Evolutionary conservation across 2,797 vertebrate species (phyloP), one percentile per base, ranked within the genome.

Genomic region (Synaphobranchus kaupii): DNA sequence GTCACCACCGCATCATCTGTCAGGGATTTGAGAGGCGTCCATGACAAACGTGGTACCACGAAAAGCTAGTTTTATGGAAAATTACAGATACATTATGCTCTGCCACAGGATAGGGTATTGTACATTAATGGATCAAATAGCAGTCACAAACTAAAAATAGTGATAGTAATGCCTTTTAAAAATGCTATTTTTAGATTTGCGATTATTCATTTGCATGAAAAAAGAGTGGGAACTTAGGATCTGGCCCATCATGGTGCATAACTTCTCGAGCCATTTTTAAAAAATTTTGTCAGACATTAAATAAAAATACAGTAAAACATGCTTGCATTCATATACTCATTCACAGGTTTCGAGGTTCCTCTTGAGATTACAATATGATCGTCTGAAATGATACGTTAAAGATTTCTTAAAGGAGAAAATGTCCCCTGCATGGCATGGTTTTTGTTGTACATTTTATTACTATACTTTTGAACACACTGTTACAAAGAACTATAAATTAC

Each of bases 1-100:
- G 89, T 50, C 60, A 87, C 66, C 39, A 22, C 54, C 60, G 85
- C 63, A 15, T 66, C 31, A 78, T 82, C 83, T 85, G 60, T 84
- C 83, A 58, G 87, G 17, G 34, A 56, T 31, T 85, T 86, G 78
- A 78, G 50, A 88, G 85, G 82, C 15, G 13, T 39, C 15, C 3
- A 2, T 5, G 15, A 44, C 68, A 73, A 73, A 73, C 34, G 13
- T 39, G n/a, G 73, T 7, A 44, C 15, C 15, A 71, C 12, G 28
- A 28, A 31, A 34, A 71, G 68, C 28, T 1, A 31, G 68, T 71
- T 71, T 71, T 34, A 71, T 71, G 28, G 9, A 34, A 4, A 3
- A 71, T 34, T 71, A 13, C 10, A 13, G 68, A 71, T 9, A 15
- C n/a, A 34, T 7, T 34, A 10, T 28, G 4, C 2, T 71, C 12